These are phyloP conservation scores for Phorcus lineatus DNA, from an alignment of 2,888 invertebrate genomes.

Conservation along the genomic window DNA sequence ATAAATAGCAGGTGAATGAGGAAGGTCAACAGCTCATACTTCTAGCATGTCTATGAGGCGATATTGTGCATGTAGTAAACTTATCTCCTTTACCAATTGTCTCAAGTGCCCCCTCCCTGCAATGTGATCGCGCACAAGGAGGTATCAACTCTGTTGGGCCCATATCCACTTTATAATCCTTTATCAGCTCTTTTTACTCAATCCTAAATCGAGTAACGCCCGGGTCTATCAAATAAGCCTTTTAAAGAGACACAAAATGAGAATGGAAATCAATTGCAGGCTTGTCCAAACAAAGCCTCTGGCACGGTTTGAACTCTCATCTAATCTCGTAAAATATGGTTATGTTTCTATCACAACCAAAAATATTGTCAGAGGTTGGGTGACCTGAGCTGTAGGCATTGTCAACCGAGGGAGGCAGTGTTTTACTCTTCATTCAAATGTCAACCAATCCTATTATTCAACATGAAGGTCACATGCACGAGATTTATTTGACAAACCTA, in stretches of 20 bases:
- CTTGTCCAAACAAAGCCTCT: not conserved
- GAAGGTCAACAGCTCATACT: no score
- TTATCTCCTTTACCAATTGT: not conserved
- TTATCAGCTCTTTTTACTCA: not conserved
- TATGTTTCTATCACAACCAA: not conserved
- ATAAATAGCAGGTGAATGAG: no score
- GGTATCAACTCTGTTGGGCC: not conserved
- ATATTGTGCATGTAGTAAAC: not conserved
- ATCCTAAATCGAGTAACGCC: constrained; percentile 7
- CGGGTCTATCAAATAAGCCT: not conserved
- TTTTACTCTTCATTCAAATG: not conserved
- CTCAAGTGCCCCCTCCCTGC: not conserved
- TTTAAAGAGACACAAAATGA: constrained; percentile 2
- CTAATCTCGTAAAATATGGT: not conserved
- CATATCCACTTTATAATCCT: not conserved
- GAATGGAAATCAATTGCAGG: not conserved
- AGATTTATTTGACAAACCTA: no score
- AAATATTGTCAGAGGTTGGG: not conserved
- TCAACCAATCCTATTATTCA: not conserved
- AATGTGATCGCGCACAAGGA: not conserved
- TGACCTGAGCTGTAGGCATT: not conserved
- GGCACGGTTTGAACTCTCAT: not conserved
- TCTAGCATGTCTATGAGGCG: not conserved
- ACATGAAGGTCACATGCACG: no score
- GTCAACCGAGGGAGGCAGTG: not conserved